Evolutionary conservation across 1,140 invertebrate genomes (phyloP), one percentile per base, ranked within the genome.

Genomic region (Streblospio benedicti): DNA sequence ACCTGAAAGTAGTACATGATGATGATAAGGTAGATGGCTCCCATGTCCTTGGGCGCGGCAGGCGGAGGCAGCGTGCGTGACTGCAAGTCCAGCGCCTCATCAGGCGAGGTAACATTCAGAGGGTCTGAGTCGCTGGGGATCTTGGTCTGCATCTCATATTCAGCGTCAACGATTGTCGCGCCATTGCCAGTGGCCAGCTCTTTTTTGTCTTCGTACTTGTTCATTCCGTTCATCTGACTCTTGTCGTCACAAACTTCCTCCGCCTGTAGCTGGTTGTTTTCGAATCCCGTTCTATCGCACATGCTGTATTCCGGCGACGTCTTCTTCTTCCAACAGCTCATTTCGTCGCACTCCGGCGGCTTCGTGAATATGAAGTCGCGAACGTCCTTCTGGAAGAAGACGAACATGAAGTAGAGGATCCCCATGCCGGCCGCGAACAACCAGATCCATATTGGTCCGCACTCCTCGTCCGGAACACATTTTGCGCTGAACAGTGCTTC

Each of bases 371-470:
- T 56, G n/a, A 56, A 33, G 4, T 47, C 27, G 6, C 53, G 53
- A 33, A 56, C 41, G 35, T 35, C 35, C 35, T 59, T 51, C 45
- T 59, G 57, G 3, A 52, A 59, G 45, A 59, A 31, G 12, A 59
- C 30, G n/a, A 59, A 30, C 45, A 59, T 18, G 30, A 44, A 32
- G 49, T 51, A 59, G 49, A 52, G 20, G 32, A 52, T 25, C 27
- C 57, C 57, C n/a, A 31, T 31, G 20, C 27, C 31, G 25, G 52
- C 16, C 2, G 38, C n/a, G 44, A 51, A 12, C 45, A 49, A 16
- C 44, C 44, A 59, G 2, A 59, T 23, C 57, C 57, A 59, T 16
- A 31, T 50, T 5, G 45, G 47, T 18, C 45, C 45, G 33, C 57
- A 59, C 5, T 12, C 33, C 16, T 9, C n/a, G 45, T 59, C 31